Conservation (phyloP, 2,888 invertebrate genomes). For the Leptarthrus brevirostris region DNA sequence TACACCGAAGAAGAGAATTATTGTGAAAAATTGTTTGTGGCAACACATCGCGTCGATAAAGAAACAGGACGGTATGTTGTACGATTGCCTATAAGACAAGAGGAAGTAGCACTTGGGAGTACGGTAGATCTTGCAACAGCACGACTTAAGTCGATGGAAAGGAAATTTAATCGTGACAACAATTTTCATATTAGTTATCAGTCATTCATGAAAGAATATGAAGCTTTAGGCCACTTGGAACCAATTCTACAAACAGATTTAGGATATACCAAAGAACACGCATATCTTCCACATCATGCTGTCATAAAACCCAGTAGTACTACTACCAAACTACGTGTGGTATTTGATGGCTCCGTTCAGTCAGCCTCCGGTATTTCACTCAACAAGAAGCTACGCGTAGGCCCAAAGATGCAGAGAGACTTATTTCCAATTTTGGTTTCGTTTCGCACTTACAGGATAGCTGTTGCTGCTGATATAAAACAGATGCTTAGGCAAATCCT, state of each 20-base stretch:
- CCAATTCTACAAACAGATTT: background rate
- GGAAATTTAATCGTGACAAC: background rate
- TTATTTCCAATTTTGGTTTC: background rate
- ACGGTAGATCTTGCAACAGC: no score
- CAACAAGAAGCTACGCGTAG: background rate
- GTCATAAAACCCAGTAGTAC: constrained; percentile 6
- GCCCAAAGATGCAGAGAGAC: constrained; percentile 4
- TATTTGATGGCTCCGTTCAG: background rate
- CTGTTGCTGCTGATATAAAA: background rate
- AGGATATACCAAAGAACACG: background rate
- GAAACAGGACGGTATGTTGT: no score
- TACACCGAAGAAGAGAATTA: no score
- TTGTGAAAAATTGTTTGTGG: no score
- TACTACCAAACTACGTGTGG: constrained; percentile 13
- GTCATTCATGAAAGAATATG: constrained; percentile 55
- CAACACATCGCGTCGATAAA: no score
- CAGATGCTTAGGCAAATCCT: constrained; percentile 5
- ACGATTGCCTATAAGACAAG: no score
- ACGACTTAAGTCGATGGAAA: no score
- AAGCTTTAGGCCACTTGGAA: constrained; percentile 54
- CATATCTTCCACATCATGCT: constrained; percentile 22
- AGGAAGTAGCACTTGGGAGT: no score
- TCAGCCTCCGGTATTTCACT: constrained; percentile 1
- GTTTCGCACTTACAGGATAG: background rate
- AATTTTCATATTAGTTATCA: constrained; percentile 45